Base-by-base conservation (phyloP, 1,140 invertebrate genomes). In the Macrocentrus cingulum region DNA sequence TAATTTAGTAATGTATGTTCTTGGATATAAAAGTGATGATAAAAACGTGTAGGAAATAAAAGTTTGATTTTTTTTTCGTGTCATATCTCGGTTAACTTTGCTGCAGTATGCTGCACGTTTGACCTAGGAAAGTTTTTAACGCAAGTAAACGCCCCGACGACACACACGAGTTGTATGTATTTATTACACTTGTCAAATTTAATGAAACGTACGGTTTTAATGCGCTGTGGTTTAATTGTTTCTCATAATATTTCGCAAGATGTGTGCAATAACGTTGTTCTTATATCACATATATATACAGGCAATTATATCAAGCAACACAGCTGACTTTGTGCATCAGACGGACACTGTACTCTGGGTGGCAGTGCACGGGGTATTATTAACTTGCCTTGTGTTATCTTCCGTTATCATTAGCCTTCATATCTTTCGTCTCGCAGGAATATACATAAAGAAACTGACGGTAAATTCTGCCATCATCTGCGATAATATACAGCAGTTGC, bases 281-380 rank as follows among this genome's bases (percentile, higher is more conserved):
- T n/a, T n/a, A 42, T 16, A 16, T 42, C 25, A 29, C 25, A 23
- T 22, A 46, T 7, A 20, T 22, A 46, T 22, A 20, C 44, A 22
- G 19, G 3, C 7, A 19, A 15, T 44, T 19, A 44, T 19, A 41
- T 44, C 20, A 19, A 34, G 29, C 41, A 19, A 44, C 16, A 15
- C 8, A 44, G 8, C 8, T n/a, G n/a, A n/a, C n/a, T n/a, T n/a
- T n/a, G n/a, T n/a, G n/a, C n/a, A n/a, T n/a, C 25, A 29, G 4
- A 29, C 25, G 9, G 4, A 29, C 9, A 9, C 25, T 29, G 25
- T 29, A 29, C 15, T 8, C 41, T 42, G 16, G n/a, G 41, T 16
- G n/a, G 4, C 41, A 42, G 41, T 11, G 20, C 44, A 46, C n/a
- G 15, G 20, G 44, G 44, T 46, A 46, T 46, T 46, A 46, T 46